Evolutionary conservation across 2,797 vertebrate species (phyloP).

Genomic region (Anabacerthia variegaticeps): DNA sequence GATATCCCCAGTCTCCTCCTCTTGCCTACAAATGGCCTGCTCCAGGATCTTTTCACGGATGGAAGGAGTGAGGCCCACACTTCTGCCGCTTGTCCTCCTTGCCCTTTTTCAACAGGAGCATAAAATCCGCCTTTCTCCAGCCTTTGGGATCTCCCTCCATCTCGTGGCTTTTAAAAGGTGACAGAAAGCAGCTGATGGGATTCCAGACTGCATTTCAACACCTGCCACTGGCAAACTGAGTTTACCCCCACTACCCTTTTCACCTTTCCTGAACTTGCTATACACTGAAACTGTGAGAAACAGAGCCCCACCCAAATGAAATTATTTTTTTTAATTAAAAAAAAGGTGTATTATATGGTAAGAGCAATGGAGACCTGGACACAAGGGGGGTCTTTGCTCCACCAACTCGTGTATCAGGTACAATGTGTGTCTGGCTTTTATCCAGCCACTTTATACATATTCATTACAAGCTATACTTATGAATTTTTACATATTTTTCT

Average conservation of each 20-base stretch:
- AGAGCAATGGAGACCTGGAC: no score
- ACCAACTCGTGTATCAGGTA: no score
- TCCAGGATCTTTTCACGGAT: not conserved
- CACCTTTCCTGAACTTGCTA: rapidly evolving
- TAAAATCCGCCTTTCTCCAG: not conserved
- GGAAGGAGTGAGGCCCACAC: not conserved
- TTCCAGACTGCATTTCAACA: not conserved
- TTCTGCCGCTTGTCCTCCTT: not conserved
- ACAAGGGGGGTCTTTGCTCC: no score
- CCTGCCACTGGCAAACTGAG: rapidly evolving
- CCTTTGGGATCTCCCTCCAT: not conserved
- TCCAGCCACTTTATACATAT: no score
- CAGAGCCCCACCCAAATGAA: no score
- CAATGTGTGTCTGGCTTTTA: no score
- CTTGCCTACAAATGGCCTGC: not conserved
- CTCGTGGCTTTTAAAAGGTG: not conserved
- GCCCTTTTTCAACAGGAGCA: not conserved
- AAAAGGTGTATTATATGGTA: no score
- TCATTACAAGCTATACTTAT: no score
- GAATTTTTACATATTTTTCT: no score
- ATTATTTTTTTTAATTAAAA: no score
- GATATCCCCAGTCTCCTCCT: not conserved
- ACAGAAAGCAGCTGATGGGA: not conserved
- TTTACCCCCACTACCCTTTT: not conserved
- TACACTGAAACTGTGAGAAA: rapidly evolving